These are phyloP conservation scores for Drosophila neonasuta DNA, from an alignment of 2,888 invertebrate species.

Conservation along the genomic window DNA sequence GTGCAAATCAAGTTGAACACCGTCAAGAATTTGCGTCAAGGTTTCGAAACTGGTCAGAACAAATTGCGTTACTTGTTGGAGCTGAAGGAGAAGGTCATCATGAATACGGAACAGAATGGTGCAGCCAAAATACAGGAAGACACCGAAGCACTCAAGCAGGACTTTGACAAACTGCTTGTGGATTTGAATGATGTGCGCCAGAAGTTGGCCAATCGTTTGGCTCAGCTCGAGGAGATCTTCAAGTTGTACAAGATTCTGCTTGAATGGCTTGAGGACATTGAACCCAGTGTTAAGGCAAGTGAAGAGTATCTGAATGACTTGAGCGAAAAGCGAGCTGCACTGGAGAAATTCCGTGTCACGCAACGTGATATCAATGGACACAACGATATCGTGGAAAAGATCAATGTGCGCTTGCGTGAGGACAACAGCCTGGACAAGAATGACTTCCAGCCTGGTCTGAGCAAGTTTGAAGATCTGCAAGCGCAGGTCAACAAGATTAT, in stretches of 20 bases:
- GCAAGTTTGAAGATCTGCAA: slow-evolving; percentile 88
- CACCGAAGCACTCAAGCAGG: slow-evolving; percentile 92
- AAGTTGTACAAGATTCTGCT: slow-evolving; percentile 91
- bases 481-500: slow-evolving; percentile 87
- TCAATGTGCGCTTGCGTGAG: slow-evolving; percentile 88
- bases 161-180: slow-evolving; percentile 92
- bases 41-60: slow-evolving; percentile 95
- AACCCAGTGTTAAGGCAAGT: slow-evolving; percentile 89
- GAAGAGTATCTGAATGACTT: slow-evolving; percentile 91
- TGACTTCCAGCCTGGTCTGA: slow-evolving; percentile 88
- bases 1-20: slow-evolving; percentile 93
- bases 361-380: slow-evolving; percentile 92
- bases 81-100: slow-evolving; percentile 94
- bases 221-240: slow-evolving; percentile 93
- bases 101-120: slow-evolving; percentile 95
- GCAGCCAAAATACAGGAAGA: slow-evolving; percentile 95
- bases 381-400: slow-evolving; percentile 89
- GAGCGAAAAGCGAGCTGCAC: slow-evolving; percentile 93
- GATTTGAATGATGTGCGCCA: slow-evolving; percentile 91
- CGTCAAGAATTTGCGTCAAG: slow-evolving; percentile 93
- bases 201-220: slow-evolving; percentile 88
- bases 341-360: slow-evolving; percentile 93
- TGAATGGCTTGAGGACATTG: slow-evolving; percentile 95
- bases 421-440: slow-evolving; percentile 86
- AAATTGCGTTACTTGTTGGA: slow-evolving; percentile 92